phyloP scores from a whole-genome alignment of 2,888 invertebrate species.

The Tipula unca region DNA sequence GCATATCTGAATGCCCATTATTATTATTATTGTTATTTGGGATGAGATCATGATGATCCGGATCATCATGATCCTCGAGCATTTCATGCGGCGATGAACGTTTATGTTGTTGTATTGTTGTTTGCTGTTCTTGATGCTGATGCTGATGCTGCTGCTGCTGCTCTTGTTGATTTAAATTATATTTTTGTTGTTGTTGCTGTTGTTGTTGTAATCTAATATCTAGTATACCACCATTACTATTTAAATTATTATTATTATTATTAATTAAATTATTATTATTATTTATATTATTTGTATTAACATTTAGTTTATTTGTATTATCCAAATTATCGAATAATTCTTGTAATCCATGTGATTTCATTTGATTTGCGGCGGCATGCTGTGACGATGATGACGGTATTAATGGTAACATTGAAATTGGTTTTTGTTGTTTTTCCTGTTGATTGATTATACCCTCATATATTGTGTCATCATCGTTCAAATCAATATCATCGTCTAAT shows the following conservation, averaged over 20 bases:
- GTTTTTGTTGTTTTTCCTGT: background rate
- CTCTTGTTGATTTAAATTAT: slow-evolving; percentile 16
- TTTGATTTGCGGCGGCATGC: slow-evolving; percentile 1
- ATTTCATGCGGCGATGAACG: slow-evolving; percentile 25
- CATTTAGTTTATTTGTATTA: slow-evolving; percentile 21
- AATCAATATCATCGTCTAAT: background rate
- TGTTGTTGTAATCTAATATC: slow-evolving; percentile 22
- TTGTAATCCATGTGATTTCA: slow-evolving; percentile 21
- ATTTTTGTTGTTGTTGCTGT: slow-evolving; percentile 23
- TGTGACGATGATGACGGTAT: background rate
- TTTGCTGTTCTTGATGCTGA: slow-evolving; percentile 27
- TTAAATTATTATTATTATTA: background rate
- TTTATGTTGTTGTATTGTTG: slow-evolving; percentile 30
- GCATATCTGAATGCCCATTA: slow-evolving; percentile 27
- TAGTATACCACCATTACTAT: slow-evolving; percentile 21
- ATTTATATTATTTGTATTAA: slow-evolving; percentile 20
- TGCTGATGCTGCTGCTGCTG: slow-evolving; percentile 31
- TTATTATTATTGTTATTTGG: slow-evolving; percentile 26
- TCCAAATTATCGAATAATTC: slow-evolving; percentile 24
- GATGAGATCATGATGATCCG: slow-evolving; percentile 9
- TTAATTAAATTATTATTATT: background rate
- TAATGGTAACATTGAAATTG: background rate
- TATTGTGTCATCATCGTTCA: background rate
- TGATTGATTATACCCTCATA: background rate
- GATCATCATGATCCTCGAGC: background rate